These are phyloP conservation scores for Noctuana brunneofusca DNA, from an alignment of 2,888 invertebrate species.

Conservation along the genomic window DNA sequence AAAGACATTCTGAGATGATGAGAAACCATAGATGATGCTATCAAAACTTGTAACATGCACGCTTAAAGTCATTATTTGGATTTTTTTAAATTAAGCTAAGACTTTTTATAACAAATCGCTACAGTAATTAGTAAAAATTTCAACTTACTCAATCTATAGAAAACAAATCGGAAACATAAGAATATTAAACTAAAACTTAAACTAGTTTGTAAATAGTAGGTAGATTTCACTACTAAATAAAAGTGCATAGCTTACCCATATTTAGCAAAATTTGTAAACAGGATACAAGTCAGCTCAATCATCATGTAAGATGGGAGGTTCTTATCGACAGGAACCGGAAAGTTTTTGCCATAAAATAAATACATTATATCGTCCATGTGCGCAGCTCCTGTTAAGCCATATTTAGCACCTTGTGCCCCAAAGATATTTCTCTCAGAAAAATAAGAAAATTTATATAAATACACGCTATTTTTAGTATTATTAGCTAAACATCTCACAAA, in stretches of 20 bases:
- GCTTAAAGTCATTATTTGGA: too few species aligned
- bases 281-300: conserved; percentile 16
- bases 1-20: too few species aligned
- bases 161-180: too few species aligned
- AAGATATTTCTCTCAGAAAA: conserved; percentile 48
- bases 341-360: conserved; percentile 38
- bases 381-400: conserved; percentile 36
- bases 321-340: conserved; percentile 34
- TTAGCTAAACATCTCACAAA: conserved; percentile 41
- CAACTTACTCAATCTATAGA: too few species aligned
- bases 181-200: too few species aligned
- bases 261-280: conserved; percentile 44
- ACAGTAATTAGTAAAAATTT: too few species aligned
- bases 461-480: conserved; percentile 40
- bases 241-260: conserved; percentile 36
- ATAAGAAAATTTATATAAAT: conserved; percentile 50
- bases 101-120: too few species aligned
- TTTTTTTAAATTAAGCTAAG: too few species aligned
- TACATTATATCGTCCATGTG: conserved; percentile 42
- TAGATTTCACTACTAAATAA: neutral
- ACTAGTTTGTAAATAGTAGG: too few species aligned
- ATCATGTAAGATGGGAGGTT: conserved; percentile 36
- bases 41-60: too few species aligned
- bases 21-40: too few species aligned
- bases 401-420: conserved; percentile 27